Conservation (phyloP, 2,888 invertebrate genomes). For the Stenotaenia linearis region DNA sequence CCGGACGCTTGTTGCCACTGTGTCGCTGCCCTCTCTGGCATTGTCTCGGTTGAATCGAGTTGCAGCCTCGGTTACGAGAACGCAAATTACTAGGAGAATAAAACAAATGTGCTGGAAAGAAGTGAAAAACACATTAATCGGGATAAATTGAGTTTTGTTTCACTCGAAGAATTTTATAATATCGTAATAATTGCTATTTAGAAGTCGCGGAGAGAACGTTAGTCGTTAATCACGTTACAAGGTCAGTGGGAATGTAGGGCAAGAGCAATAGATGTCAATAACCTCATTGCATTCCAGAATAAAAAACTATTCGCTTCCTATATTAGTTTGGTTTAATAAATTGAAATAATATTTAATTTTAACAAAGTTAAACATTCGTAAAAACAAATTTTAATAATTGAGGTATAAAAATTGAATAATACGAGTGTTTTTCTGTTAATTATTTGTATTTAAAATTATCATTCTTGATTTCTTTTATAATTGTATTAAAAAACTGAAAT, state of each 20-base stretch:
- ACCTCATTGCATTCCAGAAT: background rate
- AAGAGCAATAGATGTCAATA: background rate
- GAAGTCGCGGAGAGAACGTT: background rate
- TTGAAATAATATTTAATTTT: background rate
- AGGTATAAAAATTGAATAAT: no score
- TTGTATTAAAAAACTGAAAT: background rate
- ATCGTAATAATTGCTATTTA: background rate
- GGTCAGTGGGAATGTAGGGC: constrained; percentile 7
- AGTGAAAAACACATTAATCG: background rate
- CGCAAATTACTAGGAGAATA: background rate
- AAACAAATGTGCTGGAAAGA: background rate
- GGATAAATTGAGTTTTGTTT: background rate
- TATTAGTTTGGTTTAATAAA: background rate
- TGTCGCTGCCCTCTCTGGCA: background rate
- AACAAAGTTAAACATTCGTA: no score
- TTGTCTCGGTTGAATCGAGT: background rate
- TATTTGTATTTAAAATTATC: no score
- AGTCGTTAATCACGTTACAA: background rate
- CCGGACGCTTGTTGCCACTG: background rate
- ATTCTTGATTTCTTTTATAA: background rate
- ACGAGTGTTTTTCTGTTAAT: no score
- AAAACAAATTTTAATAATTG: no score
- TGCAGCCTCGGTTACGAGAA: background rate
- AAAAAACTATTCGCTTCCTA: background rate
- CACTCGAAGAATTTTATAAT: background rate